Base-by-base conservation (phyloP, 2,888 invertebrate genomes). In the Anticlea derivata region DNA sequence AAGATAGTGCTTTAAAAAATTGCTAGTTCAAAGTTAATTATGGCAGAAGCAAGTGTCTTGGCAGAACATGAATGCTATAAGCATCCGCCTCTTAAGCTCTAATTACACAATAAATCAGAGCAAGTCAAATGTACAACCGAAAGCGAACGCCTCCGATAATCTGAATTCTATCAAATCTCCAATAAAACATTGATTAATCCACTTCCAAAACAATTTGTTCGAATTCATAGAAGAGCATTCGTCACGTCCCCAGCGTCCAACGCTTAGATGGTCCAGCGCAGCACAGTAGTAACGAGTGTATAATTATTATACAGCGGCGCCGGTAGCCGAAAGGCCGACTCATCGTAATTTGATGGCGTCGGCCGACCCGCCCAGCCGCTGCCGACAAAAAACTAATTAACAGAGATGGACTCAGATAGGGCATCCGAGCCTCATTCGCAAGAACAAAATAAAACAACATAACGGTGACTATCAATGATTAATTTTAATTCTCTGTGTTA, bases 271-370 rank as follows among this genome's bases (percentile, higher is more conserved):
- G 50, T 52, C 58, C 52, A 70, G 77, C 78, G 82, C 82, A 81
- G 83, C 83, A 85, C 89, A 80, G 89, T 89, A 89, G 89, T 90
- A 90, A 89, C 89, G 86, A 89, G 88, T 89, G 88, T 88, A 83
- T 89, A 90, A 90, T 90, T 90, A 90, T 83, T 80, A 76, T 75
- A 75, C 72, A 70, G 70, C 76, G 75, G 80, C 81, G 79, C 77
- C 86, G 86, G 88, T 86, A 86, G 87, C 87, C 83, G 82, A 87
- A 87, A 83, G 83, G 82, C 86, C 88, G 83, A 90, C 89, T 90
- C 89, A 88, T 89, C 87, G 89, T 90, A 90, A 89, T 88, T 89
- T 89, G 89, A 88, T 86, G 89, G 89, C 89, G 89, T 87, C 88
- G 81, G 79, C 70, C 75, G 80, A 67, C 80, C 86, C 86, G 81